Base-by-base conservation (phyloP, 2,797 vertebrate species). In the Pangasius djambal region DNA sequence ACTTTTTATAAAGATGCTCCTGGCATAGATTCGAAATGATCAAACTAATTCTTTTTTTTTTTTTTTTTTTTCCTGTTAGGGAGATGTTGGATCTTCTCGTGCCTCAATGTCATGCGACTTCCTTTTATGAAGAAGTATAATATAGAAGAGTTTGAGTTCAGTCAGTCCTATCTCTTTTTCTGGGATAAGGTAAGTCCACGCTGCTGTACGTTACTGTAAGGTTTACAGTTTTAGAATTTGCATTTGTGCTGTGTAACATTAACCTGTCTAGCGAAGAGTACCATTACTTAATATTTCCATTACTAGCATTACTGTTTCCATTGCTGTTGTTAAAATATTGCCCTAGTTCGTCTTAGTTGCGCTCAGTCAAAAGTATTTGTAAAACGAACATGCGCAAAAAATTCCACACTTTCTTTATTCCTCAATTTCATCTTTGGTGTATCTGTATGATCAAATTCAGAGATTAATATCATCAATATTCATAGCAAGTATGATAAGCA, bases 31-130 rank as follows among this genome's bases (percentile, higher is more conserved):
- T 4, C 3, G 57, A 52, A 79, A 79, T 79, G 3, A 75, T 4
- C 57, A 40, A 40, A 37, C 4, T 6, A 81, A 82, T 57, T 37
- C 55, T 44, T 57, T 63, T 87, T 69, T 75, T 69, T 86, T 78
- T 86, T 72, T 6, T 44, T 44, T 44, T 86, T 75, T 6, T 6
- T 6, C 6, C 88, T 82, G 1, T 93, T 91, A 99, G 99, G 99
- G 93, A 97, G 98, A 94, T 99, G 99, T 95, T 99, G 99, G 98
- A 99, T 99, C 94, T 99, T 99, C 93, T 98, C 99, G 89, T 99
- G 98, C 93, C 97, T 99, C 95, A 99, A 99, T 78, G 98, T 98
- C 89, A 98, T 99, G 97, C 97, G 99, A 92, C 97, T 99, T 94
- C 98, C 99, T 52, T 97, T 99, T 94, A 99, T 99, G 97, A 99